These are phyloP conservation scores for Thumatha senex DNA, from an alignment of 2,888 invertebrate species.

Conservation along the genomic window DNA sequence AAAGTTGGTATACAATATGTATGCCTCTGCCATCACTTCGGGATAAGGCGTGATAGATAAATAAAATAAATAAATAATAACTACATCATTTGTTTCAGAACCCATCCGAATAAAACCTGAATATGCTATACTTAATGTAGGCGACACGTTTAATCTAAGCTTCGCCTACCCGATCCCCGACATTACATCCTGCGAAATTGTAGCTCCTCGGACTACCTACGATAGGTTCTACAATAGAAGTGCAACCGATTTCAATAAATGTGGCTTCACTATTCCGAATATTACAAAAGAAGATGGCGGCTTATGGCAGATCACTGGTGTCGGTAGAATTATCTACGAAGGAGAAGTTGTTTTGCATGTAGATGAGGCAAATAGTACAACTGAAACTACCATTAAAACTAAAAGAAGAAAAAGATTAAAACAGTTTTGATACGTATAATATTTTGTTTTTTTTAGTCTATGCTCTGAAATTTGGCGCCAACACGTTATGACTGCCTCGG, in stretches of 20 bases:
- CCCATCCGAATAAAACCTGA: conserved; percentile 35
- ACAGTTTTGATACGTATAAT: background rate
- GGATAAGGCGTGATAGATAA: no score
- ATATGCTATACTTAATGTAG: conserved; percentile 29
- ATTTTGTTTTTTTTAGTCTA: background rate
- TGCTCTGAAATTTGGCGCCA: no score
- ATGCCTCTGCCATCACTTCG: no score
- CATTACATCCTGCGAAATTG: conserved; percentile 58
- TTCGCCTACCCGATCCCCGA: conserved; percentile 53
- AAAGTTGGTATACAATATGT: no score
- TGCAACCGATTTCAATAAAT: conserved; percentile 38
- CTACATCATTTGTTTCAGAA: conserved; percentile 48
- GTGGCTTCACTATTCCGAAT: conserved; percentile 56
- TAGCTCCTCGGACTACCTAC: conserved; percentile 47
- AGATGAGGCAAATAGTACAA: background rate
- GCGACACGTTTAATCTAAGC: conserved; percentile 50
- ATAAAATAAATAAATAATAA: no score
- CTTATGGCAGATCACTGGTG: conserved; percentile 58
- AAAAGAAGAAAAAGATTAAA: background rate
- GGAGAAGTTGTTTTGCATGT: conserved; percentile 26
- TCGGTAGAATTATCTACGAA: conserved; percentile 59
- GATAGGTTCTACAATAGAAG: conserved; percentile 57
- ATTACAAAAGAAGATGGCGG: conserved; percentile 56
- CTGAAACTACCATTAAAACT: no score
- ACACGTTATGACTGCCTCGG: no score